These are phyloP conservation scores for Girardinus metallicus DNA, from an alignment of 2,797 vertebrate species.

Conservation along the genomic window DNA sequence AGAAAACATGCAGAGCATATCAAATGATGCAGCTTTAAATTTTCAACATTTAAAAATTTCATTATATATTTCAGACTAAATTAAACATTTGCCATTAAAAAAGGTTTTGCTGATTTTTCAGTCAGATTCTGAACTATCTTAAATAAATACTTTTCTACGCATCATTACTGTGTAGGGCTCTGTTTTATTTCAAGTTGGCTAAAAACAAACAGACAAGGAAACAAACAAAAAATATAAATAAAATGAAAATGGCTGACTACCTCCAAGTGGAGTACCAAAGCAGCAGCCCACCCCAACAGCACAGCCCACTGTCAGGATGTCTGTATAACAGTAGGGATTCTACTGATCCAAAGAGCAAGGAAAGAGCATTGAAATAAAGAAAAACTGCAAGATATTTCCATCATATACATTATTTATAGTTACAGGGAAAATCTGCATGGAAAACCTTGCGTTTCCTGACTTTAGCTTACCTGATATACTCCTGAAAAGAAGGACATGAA, in stretches of 20 bases:
- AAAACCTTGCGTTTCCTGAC: neutral
- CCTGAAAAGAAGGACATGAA: slow-evolving; percentile 94
- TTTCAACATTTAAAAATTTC: no score
- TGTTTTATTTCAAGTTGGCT: neutral
- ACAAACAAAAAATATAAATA: neutral
- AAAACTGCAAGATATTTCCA: neutral
- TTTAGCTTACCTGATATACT: slow-evolving; percentile 89
- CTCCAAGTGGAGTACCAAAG: slow-evolving; percentile 97
- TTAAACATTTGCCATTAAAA: neutral
- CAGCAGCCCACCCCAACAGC: slow-evolving; percentile 97
- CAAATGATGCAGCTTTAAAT: neutral
- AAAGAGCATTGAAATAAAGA: slow-evolving; percentile 6
- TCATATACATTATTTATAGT: neutral
- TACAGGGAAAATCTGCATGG: neutral
- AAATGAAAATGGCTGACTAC: slow-evolving; percentile 69
- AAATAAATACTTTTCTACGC: neutral
- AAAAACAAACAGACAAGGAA: neutral
- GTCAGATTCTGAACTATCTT: neutral
- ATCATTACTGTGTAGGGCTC: neutral
- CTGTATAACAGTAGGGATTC: slow-evolving; percentile 96
- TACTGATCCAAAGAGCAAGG: slow-evolving; percentile 81
- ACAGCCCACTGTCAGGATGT: slow-evolving; percentile 96
- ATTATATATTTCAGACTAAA: neutral
- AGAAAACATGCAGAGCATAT: neutral
- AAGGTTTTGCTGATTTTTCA: neutral